Percentiles rank a stretch among this genome's conserved stretches.
These are phyloP conservation scores for Spodoptera picta DNA, from an alignment of 2,888 invertebrate species.

Conservation along the genomic window DNA sequence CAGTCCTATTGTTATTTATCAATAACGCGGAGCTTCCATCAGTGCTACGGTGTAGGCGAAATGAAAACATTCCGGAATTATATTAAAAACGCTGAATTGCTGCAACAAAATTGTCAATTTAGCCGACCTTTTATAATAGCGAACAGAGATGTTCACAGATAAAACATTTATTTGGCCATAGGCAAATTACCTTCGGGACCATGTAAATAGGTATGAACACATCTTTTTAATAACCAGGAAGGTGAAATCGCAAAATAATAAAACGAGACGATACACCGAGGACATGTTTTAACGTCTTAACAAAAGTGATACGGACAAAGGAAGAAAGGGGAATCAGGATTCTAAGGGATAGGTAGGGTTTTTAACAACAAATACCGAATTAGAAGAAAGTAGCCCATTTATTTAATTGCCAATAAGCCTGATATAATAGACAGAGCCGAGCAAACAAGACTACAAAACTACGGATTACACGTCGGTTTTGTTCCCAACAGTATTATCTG, in stretches of 20 bases:
- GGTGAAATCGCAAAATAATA: conserved; percentile 13
- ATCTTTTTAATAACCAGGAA: conserved; percentile 17
- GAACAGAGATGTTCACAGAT: neutral
- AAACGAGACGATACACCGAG: conserved; percentile 27
- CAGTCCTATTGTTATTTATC: conserved; percentile 20
- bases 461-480: conserved; percentile 15
- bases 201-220: neutral
- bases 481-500: conserved; percentile 8
- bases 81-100: conserved; percentile 3
- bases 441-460: conserved; percentile 10
- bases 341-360: conserved; percentile 2
- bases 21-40: conserved; percentile 10
- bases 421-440: conserved; percentile 19
- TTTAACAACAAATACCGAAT: conserved; percentile 23
- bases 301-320: conserved; percentile 18
- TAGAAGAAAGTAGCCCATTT: conserved; percentile 26
- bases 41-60: conserved; percentile 4
- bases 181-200: neutral
- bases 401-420: conserved; percentile 27
- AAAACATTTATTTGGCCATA: conserved; percentile 7
- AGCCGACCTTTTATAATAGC: conserved; percentile 1
- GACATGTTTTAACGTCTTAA: conserved; percentile 24
- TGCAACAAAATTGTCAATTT: conserved; percentile 2
- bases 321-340: conserved; percentile 11
- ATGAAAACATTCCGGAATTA: conserved; percentile 5